phyloP scores from a whole-genome alignment of 2,888 invertebrate species.

The Heterodera filipjevi region DNA sequence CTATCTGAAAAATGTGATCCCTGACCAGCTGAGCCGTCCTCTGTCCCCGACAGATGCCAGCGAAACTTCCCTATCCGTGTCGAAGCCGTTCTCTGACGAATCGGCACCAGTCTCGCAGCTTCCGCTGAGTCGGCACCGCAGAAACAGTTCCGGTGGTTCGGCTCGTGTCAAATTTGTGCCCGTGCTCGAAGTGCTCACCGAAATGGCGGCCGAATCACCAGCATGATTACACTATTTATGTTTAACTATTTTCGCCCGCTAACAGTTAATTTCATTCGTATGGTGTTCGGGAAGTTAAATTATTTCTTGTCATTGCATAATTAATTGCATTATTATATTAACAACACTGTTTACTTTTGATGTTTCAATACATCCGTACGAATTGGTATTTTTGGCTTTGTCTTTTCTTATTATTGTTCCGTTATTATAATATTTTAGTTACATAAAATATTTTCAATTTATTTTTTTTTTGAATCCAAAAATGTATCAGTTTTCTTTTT shows the following conservation, averaged over 20 bases:
- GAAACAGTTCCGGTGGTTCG: slow-evolving; percentile 50
- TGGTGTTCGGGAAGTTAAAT: not conserved
- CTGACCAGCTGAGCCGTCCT: slow-evolving; percentile 38
- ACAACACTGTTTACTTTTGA: too few relatives aligned
- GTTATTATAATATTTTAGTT: too few relatives aligned
- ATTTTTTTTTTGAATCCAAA: too few relatives aligned
- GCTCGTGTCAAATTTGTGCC: slow-evolving; percentile 48
- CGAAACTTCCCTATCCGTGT: slow-evolving; percentile 1
- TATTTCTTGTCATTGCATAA: too few relatives aligned
- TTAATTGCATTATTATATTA: too few relatives aligned
- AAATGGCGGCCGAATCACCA: slow-evolving; percentile 56
- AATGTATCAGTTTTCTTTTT: too few relatives aligned
- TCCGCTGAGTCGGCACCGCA: slow-evolving; percentile 3
- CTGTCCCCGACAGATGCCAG: slow-evolving; percentile 18
- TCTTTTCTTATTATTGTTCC: too few relatives aligned
- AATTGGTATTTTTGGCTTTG: too few relatives aligned
- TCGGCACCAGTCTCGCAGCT: not conserved
- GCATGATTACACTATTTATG: not conserved
- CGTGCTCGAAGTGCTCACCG: slow-evolving; percentile 57
- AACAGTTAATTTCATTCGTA: too few relatives aligned
- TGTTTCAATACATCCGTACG: too few relatives aligned
- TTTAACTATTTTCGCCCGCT: not conserved
- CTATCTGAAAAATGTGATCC: slow-evolving; percentile 57
- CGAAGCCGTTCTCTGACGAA: slow-evolving; percentile 20
- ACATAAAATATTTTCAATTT: too few relatives aligned